These are phyloP conservation scores for Drosophila tristis DNA, from an alignment of 1,140 invertebrate genomes.

Conservation along the genomic window DNA sequence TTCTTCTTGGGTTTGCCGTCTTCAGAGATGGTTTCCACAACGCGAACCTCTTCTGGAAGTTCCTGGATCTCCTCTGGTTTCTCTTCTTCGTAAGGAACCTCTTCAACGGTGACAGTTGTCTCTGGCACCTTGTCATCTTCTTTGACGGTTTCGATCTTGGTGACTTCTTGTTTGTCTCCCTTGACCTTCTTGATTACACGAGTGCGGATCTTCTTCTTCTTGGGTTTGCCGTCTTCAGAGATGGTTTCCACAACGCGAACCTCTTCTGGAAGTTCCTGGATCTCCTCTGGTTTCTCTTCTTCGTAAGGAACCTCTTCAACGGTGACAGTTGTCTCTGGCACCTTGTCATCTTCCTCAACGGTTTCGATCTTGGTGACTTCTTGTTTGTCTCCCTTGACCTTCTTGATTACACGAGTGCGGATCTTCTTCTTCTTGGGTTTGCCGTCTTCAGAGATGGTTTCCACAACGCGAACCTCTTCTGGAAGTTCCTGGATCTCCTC, in stretches of 20 bases:
- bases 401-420: slow-evolving; percentile 12
- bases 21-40: neutral
- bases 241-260: slow-evolving; percentile 3
- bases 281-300: neutral
- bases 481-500: slow-evolving; percentile 5
- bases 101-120: slow-evolving; percentile 8
- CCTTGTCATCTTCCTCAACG: slow-evolving; percentile 6
- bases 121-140: neutral
- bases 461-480: slow-evolving; percentile 1
- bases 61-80: neutral
- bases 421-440: slow-evolving; percentile 16
- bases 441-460: slow-evolving; percentile 6
- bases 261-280: slow-evolving; percentile 5
- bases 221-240: slow-evolving; percentile 3
- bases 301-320: neutral
- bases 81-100: neutral
- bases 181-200: slow-evolving; percentile 11
- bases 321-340: neutral
- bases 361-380: slow-evolving; percentile 11
- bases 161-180: slow-evolving; percentile 7
- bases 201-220: slow-evolving; percentile 12
- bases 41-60: slow-evolving; percentile 7
- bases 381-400: slow-evolving; percentile 11
- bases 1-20: slow-evolving; percentile 12
- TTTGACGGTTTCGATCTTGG: slow-evolving; percentile 10